Conservation (phyloP, 2,113 vertebrate genomes). For the Paradisaea rubra region DNA sequence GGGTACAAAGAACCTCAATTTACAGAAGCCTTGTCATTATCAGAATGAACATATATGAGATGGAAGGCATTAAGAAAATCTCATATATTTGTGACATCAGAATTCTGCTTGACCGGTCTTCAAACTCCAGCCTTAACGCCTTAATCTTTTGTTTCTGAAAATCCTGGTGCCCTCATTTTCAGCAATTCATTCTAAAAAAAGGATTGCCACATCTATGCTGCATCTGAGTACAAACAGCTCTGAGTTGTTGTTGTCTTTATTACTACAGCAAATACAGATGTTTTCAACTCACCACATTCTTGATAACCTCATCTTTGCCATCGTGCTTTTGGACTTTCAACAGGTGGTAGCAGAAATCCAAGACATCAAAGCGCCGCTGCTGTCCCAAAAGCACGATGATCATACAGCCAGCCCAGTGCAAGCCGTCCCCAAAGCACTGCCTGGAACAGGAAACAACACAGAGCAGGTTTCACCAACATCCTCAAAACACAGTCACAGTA, state of each 20-base stretch:
- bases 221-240: background rate
- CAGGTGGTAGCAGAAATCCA: constrained; percentile 89
- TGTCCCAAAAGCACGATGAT: constrained; percentile 86
- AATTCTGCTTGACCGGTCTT: background rate
- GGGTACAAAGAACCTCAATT: background rate
- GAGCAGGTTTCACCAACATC: background rate
- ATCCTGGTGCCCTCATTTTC: background rate
- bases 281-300: constrained; percentile 81
- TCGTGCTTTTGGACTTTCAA: constrained; percentile 88
- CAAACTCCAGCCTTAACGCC: background rate
- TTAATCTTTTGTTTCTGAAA: background rate
- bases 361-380: constrained; percentile 82
- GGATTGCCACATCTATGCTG: rapidly evolving
- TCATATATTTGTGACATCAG: background rate
- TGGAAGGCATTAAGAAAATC: background rate
- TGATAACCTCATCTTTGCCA: constrained; percentile 87
- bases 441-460: constrained; percentile 29
- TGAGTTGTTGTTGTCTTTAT: background rate
- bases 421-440: constrained; percentile 86
- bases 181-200: background rate
- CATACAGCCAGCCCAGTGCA: constrained; percentile 90
- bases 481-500: background rate
- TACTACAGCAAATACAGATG: rapidly evolving
- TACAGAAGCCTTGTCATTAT: background rate
- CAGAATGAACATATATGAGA: background rate